phyloP scores from a whole-genome alignment of 2,113 vertebrate species.

The Rhinolophus sinicus region DNA sequence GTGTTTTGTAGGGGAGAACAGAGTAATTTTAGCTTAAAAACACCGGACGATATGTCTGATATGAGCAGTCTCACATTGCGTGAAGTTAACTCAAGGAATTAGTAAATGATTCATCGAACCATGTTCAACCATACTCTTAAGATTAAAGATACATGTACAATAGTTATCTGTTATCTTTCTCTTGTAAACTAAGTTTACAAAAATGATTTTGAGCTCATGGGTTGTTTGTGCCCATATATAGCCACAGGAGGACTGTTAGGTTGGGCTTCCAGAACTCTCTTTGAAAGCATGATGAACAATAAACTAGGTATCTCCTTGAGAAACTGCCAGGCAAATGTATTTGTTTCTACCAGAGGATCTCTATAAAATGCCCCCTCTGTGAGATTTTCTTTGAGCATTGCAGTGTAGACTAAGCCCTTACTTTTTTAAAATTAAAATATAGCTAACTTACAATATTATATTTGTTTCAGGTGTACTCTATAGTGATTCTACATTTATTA shows the following conservation, averaged over 20 bases:
- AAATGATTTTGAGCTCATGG: not conserved
- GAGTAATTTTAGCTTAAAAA: not conserved
- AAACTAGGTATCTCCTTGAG: not conserved
- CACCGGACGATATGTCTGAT: not conserved
- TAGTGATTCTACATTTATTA: not conserved
- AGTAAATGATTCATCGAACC: not conserved
- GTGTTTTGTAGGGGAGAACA: not conserved
- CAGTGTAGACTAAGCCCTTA: not conserved
- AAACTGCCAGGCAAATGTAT: not conserved
- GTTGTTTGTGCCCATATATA: too few species aligned
- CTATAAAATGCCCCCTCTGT: not conserved
- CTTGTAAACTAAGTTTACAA: not conserved
- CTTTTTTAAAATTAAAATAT: not conserved
- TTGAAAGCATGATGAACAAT: too few species aligned
- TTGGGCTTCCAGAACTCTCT: not conserved
- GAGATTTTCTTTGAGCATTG: not conserved
- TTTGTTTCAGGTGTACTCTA: not conserved
- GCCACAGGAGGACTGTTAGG: not conserved
- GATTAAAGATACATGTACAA: not conserved
- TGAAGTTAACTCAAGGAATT: not conserved
- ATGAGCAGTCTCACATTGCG: too few species aligned
- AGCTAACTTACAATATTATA: not conserved
- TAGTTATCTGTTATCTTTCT: not conserved
- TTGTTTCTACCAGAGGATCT: not conserved
- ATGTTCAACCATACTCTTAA: not conserved